Conservation (phyloP, 2,888 invertebrate species). For the Tineola bisselliella region DNA sequence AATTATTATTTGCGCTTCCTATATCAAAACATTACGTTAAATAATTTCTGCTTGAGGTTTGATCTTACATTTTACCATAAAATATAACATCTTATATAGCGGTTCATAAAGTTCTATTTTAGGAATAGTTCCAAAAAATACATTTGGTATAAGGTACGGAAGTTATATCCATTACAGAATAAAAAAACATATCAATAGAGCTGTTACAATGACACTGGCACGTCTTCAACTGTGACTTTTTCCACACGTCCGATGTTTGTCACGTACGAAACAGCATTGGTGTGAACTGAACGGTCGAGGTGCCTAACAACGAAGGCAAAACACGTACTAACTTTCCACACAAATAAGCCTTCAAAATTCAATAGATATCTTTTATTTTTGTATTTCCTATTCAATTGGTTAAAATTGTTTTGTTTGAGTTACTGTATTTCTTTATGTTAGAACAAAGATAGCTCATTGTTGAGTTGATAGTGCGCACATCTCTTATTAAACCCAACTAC, state of each 20-base stretch:
- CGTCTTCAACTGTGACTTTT: conserved; percentile 2
- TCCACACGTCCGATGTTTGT: conserved; percentile 8
- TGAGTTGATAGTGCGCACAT: no score
- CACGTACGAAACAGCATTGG: conserved; percentile 4
- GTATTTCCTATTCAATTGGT: neutral
- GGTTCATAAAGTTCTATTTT: no score
- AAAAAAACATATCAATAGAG: neutral
- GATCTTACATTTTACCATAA: no score
- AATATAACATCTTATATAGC: no score
- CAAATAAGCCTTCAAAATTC: conserved; percentile 8
- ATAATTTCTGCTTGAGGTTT: no score
- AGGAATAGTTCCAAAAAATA: no score
- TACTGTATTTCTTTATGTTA: neutral
- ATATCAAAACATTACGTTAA: neutral
- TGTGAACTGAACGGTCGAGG: neutral
- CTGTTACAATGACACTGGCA: conserved; percentile 55
- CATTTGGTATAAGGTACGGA: neutral
- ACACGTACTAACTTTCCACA: conserved; percentile 12
- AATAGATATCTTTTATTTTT: conserved; percentile 12
- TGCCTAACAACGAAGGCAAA: conserved; percentile 1
- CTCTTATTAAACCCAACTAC: no score
- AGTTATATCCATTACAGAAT: neutral
- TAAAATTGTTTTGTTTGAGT: neutral
- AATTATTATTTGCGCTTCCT: neutral
- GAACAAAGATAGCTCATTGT: no score